These are phyloP conservation scores for Tachina fera DNA, from an alignment of 2,888 invertebrate genomes.

Conservation along the genomic window DNA sequence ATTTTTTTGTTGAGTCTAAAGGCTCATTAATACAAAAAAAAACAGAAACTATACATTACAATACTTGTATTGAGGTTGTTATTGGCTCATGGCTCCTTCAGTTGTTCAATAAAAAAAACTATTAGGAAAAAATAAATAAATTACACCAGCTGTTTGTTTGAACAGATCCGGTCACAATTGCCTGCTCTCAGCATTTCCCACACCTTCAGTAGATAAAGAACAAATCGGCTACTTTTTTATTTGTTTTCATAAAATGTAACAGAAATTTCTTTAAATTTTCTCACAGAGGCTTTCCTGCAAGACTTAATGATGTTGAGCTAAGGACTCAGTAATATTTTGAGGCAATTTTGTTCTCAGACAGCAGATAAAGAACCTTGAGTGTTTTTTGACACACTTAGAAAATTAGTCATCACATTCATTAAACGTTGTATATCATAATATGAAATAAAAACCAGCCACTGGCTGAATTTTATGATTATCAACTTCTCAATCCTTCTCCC, in stretches of 20 bases:
- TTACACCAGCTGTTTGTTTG: conserved; percentile 11
- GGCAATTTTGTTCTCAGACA: neutral
- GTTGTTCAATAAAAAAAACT: neutral
- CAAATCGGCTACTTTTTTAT: neutral
- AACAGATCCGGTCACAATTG: conserved; percentile 17
- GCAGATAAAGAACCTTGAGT: neutral
- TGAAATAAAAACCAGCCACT: neutral
- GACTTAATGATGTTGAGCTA: conserved; percentile 41
- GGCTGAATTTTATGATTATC: neutral
- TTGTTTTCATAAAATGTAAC: conserved; percentile 19
- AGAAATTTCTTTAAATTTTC: conserved; percentile 25
- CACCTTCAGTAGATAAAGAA: neutral
- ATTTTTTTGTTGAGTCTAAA: neutral
- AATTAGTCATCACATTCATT: neutral
- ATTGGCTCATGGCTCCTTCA: conserved; percentile 4
- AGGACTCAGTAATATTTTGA: neutral
- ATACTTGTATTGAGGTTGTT: neutral
- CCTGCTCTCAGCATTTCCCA: conserved; percentile 36
- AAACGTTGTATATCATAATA: neutral
- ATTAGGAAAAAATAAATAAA: neutral
- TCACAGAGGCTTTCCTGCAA: neutral
- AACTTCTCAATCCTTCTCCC: too few relatives aligned
- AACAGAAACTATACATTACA: neutral
- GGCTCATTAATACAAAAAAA: neutral
- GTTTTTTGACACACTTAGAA: neutral